phyloP scores from a whole-genome alignment of 2,113 vertebrate genomes.

The Okapia johnstoni region DNA sequence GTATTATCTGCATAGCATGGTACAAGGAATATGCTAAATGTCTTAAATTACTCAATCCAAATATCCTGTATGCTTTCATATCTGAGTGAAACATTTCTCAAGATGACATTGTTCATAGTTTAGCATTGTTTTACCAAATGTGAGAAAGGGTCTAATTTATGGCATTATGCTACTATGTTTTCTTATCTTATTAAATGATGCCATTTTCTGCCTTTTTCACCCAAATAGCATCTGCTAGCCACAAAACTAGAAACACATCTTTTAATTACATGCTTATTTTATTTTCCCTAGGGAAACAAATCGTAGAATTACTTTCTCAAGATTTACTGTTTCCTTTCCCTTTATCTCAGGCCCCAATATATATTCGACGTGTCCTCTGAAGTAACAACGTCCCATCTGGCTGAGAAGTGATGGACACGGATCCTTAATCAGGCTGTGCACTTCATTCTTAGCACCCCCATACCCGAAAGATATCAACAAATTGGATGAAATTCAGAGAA shows the following conservation, averaged over 20 bases:
- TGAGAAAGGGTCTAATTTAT: slow-evolving; percentile 43
- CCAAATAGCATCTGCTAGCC: slow-evolving; percentile 56
- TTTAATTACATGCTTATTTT: slow-evolving; percentile 69
- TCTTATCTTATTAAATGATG: slow-evolving; percentile 57
- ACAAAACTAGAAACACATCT: slow-evolving; percentile 50
- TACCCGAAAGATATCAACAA: slow-evolving; percentile 58
- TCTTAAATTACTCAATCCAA: slow-evolving; percentile 42
- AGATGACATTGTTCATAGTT: slow-evolving; percentile 32
- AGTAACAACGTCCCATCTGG: slow-evolving; percentile 62
- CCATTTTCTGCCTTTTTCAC: slow-evolving; percentile 36
- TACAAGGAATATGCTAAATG: background rate
- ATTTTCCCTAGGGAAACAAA: slow-evolving; percentile 49
- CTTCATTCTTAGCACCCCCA: slow-evolving; percentile 58
- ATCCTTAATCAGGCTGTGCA: slow-evolving; percentile 58
- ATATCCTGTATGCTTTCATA: slow-evolving; percentile 33
- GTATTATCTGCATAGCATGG: background rate
- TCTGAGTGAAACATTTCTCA: slow-evolving; percentile 26
- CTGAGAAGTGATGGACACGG: slow-evolving; percentile 50
- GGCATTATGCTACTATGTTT: background rate
- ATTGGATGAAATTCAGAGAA: slow-evolving; percentile 69
- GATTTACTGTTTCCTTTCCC: slow-evolving; percentile 37
- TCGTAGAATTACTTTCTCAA: slow-evolving; percentile 42
- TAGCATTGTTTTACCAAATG: slow-evolving; percentile 25
- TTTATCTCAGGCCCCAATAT: slow-evolving; percentile 38
- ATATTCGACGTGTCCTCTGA: slow-evolving; percentile 42